Percentiles rank a stretch among this genome's conserved stretches.
Conservation (phyloP, 2,888 invertebrate species). For the Pemphredon lugubris region DNA sequence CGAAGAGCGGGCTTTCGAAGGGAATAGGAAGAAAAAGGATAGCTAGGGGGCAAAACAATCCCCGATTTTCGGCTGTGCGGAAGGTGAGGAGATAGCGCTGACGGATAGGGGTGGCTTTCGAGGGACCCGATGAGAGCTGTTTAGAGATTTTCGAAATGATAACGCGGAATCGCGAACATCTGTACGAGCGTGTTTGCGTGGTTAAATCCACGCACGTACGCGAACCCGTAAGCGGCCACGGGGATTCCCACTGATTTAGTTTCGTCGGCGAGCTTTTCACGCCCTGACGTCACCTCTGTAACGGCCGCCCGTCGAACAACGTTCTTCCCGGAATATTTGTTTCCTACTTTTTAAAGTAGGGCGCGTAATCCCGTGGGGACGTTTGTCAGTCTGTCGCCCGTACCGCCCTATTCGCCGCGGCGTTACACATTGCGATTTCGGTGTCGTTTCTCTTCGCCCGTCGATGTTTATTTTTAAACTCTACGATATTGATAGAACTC, state of each 20-base stretch:
- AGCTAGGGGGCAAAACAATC: constrained; percentile 74
- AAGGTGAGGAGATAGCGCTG: constrained; percentile 75
- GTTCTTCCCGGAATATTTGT: constrained; percentile 7
- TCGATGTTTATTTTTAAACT: too few relatives aligned
- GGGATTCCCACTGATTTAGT: constrained; percentile 71
- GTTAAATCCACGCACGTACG: constrained; percentile 67
- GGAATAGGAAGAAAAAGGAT: constrained; percentile 42
- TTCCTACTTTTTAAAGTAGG: constrained; percentile 1
- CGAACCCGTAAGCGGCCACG: constrained; percentile 50
- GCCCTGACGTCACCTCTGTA: constrained; percentile 15
- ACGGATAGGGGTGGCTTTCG: constrained; percentile 71
- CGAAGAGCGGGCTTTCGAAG: constrained; percentile 46
- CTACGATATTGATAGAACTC: too few relatives aligned
- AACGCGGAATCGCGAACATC: constrained; percentile 56
- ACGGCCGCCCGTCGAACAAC: constrained; percentile 6
- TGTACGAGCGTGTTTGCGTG: constrained; percentile 9
- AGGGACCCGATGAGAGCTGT: constrained; percentile 64
- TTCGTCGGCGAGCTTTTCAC: constrained; percentile 59
- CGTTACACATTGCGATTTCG: too few relatives aligned
- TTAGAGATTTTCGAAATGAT: constrained; percentile 75
- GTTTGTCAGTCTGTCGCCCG: too few relatives aligned
- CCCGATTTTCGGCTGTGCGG: constrained; percentile 17
- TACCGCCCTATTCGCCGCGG: too few relatives aligned
- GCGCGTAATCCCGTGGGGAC: not conserved
- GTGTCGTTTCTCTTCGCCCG: too few relatives aligned